Evolutionary conservation across 2,113 vertebrate species (phyloP).

Genomic region (Larimichthys crocea): DNA sequence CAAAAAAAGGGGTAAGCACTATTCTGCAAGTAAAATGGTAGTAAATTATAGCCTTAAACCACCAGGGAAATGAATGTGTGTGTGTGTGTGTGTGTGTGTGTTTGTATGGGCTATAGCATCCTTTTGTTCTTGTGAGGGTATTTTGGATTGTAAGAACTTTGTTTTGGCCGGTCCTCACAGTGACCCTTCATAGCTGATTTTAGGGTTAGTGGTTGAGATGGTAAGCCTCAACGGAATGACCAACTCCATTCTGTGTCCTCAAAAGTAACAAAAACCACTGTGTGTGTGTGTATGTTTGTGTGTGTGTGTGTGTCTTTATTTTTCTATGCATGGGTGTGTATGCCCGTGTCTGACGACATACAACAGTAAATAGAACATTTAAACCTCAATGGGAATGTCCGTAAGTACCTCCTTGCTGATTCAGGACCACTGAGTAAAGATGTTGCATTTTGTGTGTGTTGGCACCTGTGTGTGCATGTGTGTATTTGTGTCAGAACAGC

Average conservation of each 20-base stretch:
- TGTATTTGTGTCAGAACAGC: conserved; percentile 31
- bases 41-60: conserved; percentile 38
- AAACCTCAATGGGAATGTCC: conserved; percentile 67
- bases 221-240: conserved; percentile 55
- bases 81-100: not conserved
- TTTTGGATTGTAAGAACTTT: conserved; percentile 44
- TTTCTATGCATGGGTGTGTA: conserved; percentile 28
- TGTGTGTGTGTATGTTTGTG: conserved; percentile 11
- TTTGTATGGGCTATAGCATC: conserved; percentile 10
- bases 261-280: conserved; percentile 38
- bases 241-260: conserved; percentile 15
- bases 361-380: conserved; percentile 69
- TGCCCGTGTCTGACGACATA: conserved; percentile 38
- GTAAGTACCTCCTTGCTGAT: conserved; percentile 67
- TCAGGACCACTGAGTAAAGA: conserved; percentile 67
- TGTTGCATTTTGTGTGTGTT: conserved; percentile 29
- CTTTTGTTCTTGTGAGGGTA: conserved; percentile 38
- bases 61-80: conserved; percentile 1
- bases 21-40: conserved; percentile 29
- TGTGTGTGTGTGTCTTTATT: not conserved
- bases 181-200: conserved; percentile 57
- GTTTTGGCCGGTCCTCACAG: conserved; percentile 53
- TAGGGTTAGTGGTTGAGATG: conserved; percentile 63
- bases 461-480: not conserved
- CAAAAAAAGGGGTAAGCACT: not conserved